Percentiles rank a stretch among this genome's conserved stretches.
These are phyloP conservation scores for Anguilla pacifica DNA, from an alignment of 2,797 vertebrate genomes.

Conservation along the genomic window DNA sequence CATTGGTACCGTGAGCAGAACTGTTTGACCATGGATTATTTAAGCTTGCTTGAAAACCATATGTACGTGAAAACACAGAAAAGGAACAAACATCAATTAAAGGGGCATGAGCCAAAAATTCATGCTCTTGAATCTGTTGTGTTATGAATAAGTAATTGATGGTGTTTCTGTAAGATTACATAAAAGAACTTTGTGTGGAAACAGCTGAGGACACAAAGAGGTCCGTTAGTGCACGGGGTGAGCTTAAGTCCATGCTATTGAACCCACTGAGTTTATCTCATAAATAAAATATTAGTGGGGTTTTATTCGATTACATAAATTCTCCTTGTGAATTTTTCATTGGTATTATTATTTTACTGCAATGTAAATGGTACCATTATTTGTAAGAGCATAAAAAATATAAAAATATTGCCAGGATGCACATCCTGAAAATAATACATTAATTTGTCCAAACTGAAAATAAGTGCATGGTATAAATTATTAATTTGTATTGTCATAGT, in stretches of 20 bases:
- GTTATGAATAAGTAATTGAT: not conserved
- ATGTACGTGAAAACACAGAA: not conserved
- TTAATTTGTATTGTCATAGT: not conserved
- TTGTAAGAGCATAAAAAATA: not conserved
- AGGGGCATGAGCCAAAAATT: not conserved
- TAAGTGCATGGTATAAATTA: not conserved
- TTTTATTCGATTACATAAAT: not conserved
- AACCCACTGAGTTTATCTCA: not conserved
- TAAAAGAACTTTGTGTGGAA: not conserved
- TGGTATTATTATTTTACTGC: not conserved
- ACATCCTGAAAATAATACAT: not conserved
- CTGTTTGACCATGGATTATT: not conserved
- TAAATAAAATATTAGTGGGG: not conserved
- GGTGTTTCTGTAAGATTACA: not conserved
- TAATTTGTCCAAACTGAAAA: not conserved
- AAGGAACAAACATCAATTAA: not conserved
- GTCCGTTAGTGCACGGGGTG: not conserved
- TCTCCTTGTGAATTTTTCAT: not conserved
- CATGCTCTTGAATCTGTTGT: not conserved
- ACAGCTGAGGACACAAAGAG: constrained; percentile 1
- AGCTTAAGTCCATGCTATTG: not conserved
- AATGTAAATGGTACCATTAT: not conserved
- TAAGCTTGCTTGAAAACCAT: not conserved
- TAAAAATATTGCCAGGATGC: not conserved
- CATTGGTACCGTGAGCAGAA: not conserved